Percentiles rank a stretch among this genome's conserved stretches.
Evolutionary conservation across 2,888 invertebrate species (phyloP).

Genomic region (Drosophila koepferae): DNA sequence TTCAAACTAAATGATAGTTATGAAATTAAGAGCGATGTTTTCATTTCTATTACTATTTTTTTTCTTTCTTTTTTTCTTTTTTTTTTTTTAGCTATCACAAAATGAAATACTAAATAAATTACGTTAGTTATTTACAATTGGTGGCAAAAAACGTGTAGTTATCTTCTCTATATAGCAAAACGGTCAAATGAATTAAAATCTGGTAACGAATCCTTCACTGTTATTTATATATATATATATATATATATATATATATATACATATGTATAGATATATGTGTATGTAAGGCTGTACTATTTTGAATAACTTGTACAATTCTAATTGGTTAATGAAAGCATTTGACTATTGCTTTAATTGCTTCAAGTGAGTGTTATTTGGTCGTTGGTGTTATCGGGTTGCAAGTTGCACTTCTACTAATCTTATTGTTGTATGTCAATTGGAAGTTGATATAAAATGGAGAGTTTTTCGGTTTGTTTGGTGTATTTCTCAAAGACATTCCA

Average conservation of each 20-base stretch:
- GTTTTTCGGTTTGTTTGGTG: conserved; percentile 25
- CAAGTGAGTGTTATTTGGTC: conserved; percentile 35
- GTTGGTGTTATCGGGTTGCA: conserved; percentile 27
- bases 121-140: conserved; percentile 53
- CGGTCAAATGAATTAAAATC: not conserved
- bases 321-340: conserved; percentile 38
- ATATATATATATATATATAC: not conserved
- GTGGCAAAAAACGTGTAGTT: conserved; percentile 23
- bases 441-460: conserved; percentile 51
- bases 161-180: not conserved
- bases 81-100: conserved; percentile 53
- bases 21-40: conserved; percentile 13
- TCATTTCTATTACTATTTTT: not conserved
- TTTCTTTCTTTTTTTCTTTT: conserved; percentile 26
- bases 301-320: conserved; percentile 34
- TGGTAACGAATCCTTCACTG: not conserved
- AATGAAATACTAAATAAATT: conserved; percentile 57
- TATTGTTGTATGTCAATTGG: conserved; percentile 64
- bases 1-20: not conserved
- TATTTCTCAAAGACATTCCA: conserved; percentile 17
- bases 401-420: conserved; percentile 24
- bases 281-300: conserved; percentile 16
- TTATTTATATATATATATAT: not conserved
- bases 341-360: conserved; percentile 52
- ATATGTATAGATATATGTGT: not conserved